Evolutionary conservation across 2,797 vertebrate species (phyloP), one percentile per base, ranked within the genome.

Genomic region (Oreortyx pictus): DNA sequence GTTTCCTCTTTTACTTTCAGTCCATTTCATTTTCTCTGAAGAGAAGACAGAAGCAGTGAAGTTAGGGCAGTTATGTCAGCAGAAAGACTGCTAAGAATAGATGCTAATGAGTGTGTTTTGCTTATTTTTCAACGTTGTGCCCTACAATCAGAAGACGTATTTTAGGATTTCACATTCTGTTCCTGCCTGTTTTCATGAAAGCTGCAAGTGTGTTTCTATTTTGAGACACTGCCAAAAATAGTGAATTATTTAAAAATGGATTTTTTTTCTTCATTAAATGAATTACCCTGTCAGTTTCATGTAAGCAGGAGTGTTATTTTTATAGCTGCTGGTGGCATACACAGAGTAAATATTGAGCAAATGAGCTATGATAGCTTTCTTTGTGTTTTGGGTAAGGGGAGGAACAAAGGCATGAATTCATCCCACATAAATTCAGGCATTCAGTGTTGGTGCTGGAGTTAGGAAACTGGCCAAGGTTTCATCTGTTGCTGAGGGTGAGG

Each of bases 81-180:
- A 92, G 75, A 92, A 80, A 72, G 73, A 66, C 76, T 93, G 67
- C 82, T 91, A 86, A 94, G 70, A 94, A 81, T 81, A 95, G 84
- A 56, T 86, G 64, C 66, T 49, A 86, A 79, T 46, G 70, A 89
- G 29, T 35, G 35, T 87, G 82, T 87, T 91, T 89, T 86, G 54
- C 60, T 94, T 94, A 27, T 57, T 96, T 92, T 94, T 92, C 76
- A 81, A 6, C 57, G n/a, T 27, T 49, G n/a, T 72, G 79, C 54
- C 15, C 1, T 59, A 31, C 76, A 86, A 72, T 67, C 18, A 33
- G 60, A 90, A 80, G 47, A 65, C 61, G 18, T 86, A 79, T 75
- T 94, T 93, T 89, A 73, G 72, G 44, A 81, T 81, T 92, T 94
- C 90, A 86, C 68, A 29, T 93, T 84, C 85, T 93, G 90, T 95